Evolutionary conservation across 2,797 vertebrate species (phyloP).

Genomic region (Perodicticus potto): DNA sequence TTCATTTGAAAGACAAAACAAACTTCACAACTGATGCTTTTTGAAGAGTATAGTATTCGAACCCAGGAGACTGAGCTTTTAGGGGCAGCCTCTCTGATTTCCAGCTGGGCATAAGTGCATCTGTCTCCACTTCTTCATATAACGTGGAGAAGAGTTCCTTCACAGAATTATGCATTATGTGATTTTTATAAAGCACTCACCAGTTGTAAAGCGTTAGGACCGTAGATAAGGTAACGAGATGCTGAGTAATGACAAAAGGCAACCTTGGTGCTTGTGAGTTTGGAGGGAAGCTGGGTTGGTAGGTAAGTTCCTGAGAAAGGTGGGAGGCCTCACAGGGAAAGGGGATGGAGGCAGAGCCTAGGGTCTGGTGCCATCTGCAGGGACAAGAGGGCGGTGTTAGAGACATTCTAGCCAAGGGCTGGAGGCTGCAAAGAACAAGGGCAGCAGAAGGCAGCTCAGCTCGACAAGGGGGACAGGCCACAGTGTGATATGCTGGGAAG

Average conservation of each 20-base stretch:
- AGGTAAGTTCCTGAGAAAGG: neutral
- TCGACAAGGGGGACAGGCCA: neutral
- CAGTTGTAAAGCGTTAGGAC: neutral
- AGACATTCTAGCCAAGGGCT: too few species aligned
- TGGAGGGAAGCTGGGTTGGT: neutral
- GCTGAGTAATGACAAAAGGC: neutral
- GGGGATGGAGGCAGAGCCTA: neutral
- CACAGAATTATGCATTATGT: neutral
- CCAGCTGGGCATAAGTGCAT: neutral
- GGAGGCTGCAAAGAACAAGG: neutral
- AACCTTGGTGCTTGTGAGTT: neutral
- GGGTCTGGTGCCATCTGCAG: neutral
- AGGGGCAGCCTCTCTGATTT: neutral
- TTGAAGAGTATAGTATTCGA: neutral
- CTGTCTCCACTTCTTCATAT: neutral
- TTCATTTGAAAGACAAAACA: neutral
- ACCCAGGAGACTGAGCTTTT: neutral
- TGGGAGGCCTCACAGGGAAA: neutral
- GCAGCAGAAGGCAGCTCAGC: neutral
- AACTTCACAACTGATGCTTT: neutral
- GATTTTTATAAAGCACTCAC: neutral
- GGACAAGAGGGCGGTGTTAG: neutral
- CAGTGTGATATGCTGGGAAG: fast-evolving
- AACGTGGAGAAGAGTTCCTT: neutral
- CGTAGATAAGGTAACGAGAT: neutral